Evolutionary conservation across 2,113 vertebrate genomes (phyloP).

Genomic region (Pollachius pollachius): DNA sequence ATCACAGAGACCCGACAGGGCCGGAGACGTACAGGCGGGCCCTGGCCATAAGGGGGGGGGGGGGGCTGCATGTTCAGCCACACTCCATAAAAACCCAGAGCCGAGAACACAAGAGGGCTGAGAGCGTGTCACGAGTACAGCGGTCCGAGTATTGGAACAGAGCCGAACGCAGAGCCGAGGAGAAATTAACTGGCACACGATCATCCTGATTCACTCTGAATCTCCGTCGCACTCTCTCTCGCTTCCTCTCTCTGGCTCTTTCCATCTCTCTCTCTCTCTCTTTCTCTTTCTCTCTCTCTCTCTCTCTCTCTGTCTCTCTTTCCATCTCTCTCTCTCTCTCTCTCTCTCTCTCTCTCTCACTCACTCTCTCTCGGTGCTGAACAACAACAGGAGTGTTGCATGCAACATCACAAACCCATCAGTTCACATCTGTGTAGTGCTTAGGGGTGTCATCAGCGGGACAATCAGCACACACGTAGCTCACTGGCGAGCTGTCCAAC

Average conservation of each 20-base stretch:
- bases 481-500: too few relatives aligned
- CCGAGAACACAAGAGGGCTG: constrained; percentile 9
- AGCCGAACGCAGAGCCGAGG: constrained; percentile 24
- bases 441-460: constrained; percentile 32
- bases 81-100: constrained; percentile 57
- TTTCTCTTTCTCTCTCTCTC: too few relatives aligned
- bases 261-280: too few relatives aligned
- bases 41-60: not conserved
- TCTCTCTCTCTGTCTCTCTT: not conserved
- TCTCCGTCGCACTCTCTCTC: not conserved
- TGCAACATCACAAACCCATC: too few relatives aligned
- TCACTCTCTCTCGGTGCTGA: constrained; percentile 30
- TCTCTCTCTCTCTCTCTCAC: not conserved
- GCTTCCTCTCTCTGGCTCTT: too few relatives aligned
- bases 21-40: constrained; percentile 35
- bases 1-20: constrained; percentile 60
- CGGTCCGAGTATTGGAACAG: too few relatives aligned
- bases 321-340: constrained; percentile 2
- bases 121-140: constrained; percentile 25
- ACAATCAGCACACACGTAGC: constrained; percentile 38
- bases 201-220: not conserved
- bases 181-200: not conserved
- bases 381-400: not conserved
- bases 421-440: too few relatives aligned
- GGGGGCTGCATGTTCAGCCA: constrained; percentile 44